A percentile compares a stretch with the other conserved stretches of the same genome.
These are phyloP conservation scores for Embiotoca jacksoni DNA, from an alignment of 2,113 vertebrate genomes.

Conservation along the genomic window DNA sequence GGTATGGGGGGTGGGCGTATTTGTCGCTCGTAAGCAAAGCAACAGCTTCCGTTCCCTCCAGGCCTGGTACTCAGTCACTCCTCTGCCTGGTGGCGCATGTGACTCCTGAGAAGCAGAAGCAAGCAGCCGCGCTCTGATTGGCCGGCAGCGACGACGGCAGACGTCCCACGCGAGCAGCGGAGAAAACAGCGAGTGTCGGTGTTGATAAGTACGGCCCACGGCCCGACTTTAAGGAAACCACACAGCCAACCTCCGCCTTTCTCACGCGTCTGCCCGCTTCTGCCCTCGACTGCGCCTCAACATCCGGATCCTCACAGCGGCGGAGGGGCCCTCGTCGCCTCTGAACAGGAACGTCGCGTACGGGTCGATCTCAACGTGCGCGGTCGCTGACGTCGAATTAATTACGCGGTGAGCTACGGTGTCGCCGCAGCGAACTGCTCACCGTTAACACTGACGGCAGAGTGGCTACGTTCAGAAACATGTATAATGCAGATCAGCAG, in stretches of 20 bases:
- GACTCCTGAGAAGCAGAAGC: not conserved
- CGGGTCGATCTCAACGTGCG: not conserved
- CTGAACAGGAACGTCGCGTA: not conserved
- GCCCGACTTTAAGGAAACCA: conserved; percentile 56
- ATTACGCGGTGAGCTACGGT: conserved; percentile 23
- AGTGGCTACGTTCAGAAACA: conserved; percentile 9
- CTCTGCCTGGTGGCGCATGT: not conserved
- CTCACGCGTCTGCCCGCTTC: conserved; percentile 39
- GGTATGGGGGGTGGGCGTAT: too few relatives aligned
- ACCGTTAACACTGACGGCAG: conserved; percentile 35
- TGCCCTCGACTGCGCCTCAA: conserved; percentile 32
- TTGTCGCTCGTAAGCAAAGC: not conserved
- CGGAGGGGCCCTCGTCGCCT: not conserved
- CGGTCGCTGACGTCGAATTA: conserved; percentile 35
- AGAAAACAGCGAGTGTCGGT: conserved; percentile 29
- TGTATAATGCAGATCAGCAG: conserved; percentile 24
- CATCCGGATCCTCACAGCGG: conserved; percentile 48
- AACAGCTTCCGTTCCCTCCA: conserved; percentile 3
- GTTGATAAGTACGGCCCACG: conserved; percentile 63
- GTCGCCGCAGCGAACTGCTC: conserved; percentile 34
- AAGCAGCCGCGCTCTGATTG: conserved; percentile 47
- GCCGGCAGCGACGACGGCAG: not conserved
- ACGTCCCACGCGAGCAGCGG: too few relatives aligned
- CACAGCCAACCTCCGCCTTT: not conserved
- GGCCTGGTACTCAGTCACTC: conserved; percentile 10